Evolutionary conservation across 1,140 invertebrate species (phyloP).

Genomic region (Ostrea denselamellosa): DNA sequence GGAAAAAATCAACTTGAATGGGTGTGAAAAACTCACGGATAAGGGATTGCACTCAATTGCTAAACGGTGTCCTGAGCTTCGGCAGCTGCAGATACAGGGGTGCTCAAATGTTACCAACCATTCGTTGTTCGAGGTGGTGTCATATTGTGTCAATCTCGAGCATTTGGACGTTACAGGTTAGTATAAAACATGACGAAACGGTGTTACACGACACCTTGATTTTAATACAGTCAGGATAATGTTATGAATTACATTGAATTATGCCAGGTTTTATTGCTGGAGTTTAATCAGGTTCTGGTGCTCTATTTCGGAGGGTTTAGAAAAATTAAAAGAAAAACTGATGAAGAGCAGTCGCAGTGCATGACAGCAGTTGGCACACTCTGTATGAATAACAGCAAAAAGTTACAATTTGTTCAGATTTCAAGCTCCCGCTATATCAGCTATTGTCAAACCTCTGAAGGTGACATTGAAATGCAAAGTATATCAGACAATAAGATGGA

Average conservation of each 20-base stretch:
- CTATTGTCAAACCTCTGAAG: not conserved
- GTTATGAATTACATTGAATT: not conserved
- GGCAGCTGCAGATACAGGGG: slow-evolving; percentile 86
- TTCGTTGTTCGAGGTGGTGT: slow-evolving; percentile 84
- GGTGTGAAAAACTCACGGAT: slow-evolving; percentile 88
- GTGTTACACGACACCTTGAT: not conserved
- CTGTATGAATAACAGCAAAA: not conserved
- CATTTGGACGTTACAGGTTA: slow-evolving; percentile 88
- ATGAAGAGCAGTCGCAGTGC: not conserved
- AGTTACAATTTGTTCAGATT: not conserved
- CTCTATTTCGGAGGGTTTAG: too few species aligned
- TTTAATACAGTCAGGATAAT: not conserved
- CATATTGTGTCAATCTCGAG: slow-evolving; percentile 85
- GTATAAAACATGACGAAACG: slow-evolving; percentile 46
- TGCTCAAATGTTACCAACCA: slow-evolving; percentile 85
- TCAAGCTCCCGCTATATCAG: not conserved
- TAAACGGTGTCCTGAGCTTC: slow-evolving; percentile 86
- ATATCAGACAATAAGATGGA: not conserved
- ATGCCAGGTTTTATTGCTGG: not conserved
- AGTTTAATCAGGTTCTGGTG: not conserved
- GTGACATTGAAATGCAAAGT: not conserved
- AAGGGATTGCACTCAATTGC: slow-evolving; percentile 85
- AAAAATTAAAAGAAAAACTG: too few species aligned
- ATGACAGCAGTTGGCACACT: not conserved
- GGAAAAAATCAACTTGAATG: slow-evolving; percentile 85